Percentiles rank a stretch among this genome's conserved stretches.
These are phyloP conservation scores for Noctua janthe DNA, from an alignment of 2,888 invertebrate species.

Conservation along the genomic window DNA sequence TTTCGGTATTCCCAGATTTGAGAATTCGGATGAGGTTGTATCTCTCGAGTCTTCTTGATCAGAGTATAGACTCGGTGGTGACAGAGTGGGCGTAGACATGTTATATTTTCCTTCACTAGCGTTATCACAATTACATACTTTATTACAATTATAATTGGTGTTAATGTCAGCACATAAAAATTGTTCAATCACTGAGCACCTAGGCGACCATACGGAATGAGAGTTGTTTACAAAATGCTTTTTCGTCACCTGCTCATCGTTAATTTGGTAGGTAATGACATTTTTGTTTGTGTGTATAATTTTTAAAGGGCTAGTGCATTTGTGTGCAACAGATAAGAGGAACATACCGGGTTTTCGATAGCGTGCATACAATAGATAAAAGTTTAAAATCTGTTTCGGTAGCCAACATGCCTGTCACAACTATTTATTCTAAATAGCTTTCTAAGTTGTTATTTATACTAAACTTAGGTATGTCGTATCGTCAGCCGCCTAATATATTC, in stretches of 20 bases:
- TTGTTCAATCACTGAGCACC: constrained; percentile 73
- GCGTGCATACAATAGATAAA: constrained; percentile 84
- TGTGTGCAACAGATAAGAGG: constrained; percentile 86
- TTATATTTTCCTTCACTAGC: constrained; percentile 41
- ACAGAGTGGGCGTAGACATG: constrained; percentile 81
- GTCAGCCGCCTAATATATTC: background rate
- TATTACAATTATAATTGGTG: constrained; percentile 37
- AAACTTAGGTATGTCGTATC: background rate
- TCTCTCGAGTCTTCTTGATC: constrained; percentile 80
- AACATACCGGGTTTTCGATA: constrained; percentile 88
- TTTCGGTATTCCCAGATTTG: constrained; percentile 70
- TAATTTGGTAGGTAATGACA: constrained; percentile 90
- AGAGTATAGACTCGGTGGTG: constrained; percentile 81
- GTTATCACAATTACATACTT: constrained; percentile 45
- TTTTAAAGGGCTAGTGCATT: constrained; percentile 75
- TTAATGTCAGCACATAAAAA: constrained; percentile 54
- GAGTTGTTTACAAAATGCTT: constrained; percentile 88
- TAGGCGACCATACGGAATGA: constrained; percentile 83
- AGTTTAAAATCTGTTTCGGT: constrained; percentile 85
- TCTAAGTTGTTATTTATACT: constrained; percentile 27
- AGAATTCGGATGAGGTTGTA: constrained; percentile 78
- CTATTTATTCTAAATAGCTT: constrained; percentile 70
- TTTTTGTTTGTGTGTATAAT: constrained; percentile 84
- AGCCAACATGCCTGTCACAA: constrained; percentile 85
- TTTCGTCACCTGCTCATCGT: constrained; percentile 88